These are phyloP conservation scores for Pao palembangensis DNA, from an alignment of 2,113 vertebrate genomes.

Conservation along the genomic window DNA sequence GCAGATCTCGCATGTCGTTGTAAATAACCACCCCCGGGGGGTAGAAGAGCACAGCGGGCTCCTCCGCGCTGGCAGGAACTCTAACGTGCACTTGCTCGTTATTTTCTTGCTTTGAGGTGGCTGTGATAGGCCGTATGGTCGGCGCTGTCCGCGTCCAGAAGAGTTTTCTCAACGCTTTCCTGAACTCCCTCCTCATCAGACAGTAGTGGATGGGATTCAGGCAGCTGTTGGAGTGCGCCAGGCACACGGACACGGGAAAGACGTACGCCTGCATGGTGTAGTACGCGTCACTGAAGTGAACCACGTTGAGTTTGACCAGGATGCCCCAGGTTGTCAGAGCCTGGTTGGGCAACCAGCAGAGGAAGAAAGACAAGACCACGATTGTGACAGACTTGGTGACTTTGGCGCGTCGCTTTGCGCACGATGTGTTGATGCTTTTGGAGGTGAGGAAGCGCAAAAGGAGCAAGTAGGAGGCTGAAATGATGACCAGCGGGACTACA, in stretches of 20 bases:
- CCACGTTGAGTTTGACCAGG: slow-evolving; percentile 90
- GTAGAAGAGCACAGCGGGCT: slow-evolving; percentile 75
- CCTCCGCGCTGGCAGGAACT: slow-evolving; percentile 53
- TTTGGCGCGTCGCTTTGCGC: slow-evolving; percentile 85
- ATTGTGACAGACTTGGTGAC: slow-evolving; percentile 93
- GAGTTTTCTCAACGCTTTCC: slow-evolving; percentile 86
- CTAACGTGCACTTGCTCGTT: slow-evolving; percentile 74
- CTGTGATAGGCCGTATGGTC: slow-evolving; percentile 83
- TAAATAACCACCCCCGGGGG: slow-evolving; percentile 84
- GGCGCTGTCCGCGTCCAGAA: slow-evolving; percentile 87
- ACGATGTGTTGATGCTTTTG: slow-evolving; percentile 76
- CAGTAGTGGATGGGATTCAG: slow-evolving; percentile 94
- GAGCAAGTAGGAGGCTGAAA: slow-evolving; percentile 86
- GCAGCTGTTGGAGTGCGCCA: slow-evolving; percentile 97
- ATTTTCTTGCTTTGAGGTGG: slow-evolving; percentile 82
- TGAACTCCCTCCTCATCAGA: slow-evolving; percentile 91
- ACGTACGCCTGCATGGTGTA: slow-evolving; percentile 89
- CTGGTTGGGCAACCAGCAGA: slow-evolving; percentile 97
- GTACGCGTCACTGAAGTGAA: slow-evolving; percentile 88
- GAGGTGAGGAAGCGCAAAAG: slow-evolving; percentile 86
- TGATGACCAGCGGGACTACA: slow-evolving; percentile 81
- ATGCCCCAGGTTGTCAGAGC: slow-evolving; percentile 92
- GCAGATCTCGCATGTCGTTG: slow-evolving; percentile 77
- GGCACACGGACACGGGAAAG: slow-evolving; percentile 90
- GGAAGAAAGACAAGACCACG: slow-evolving; percentile 90